phyloP scores from a whole-genome alignment of 2,113 vertebrate species.

The Ia io region DNA sequence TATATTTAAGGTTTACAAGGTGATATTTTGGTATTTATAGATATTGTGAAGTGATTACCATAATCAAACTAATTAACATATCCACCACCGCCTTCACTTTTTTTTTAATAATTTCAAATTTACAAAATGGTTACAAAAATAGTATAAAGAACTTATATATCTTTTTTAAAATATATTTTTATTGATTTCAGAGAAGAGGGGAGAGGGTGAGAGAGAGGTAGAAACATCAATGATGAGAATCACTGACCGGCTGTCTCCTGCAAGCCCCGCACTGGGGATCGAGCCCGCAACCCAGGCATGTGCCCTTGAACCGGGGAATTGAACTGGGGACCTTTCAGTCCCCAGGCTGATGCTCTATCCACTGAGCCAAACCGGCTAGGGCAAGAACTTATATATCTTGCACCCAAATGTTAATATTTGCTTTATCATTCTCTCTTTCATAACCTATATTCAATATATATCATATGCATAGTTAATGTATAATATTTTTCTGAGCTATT shows the following conservation, averaged over 20 bases:
- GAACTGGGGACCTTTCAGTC: too few species aligned
- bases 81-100: neutral
- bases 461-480: neutral
- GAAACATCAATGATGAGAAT: too few species aligned
- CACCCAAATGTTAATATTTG: slow-evolving; percentile 29
- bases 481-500: slow-evolving; percentile 36
- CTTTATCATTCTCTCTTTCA: neutral
- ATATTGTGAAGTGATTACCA: neutral
- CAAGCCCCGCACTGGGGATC: too few species aligned
- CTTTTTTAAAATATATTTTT: too few species aligned
- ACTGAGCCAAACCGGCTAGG: too few species aligned
- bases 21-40: slow-evolving; percentile 1
- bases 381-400: neutral
- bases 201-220: too few species aligned
- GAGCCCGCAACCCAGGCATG: too few species aligned
- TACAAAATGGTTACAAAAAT: neutral
- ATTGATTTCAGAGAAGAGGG: too few species aligned
- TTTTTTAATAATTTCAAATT: slow-evolving; percentile 39
- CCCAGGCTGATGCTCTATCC: too few species aligned
- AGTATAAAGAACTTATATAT: neutral
- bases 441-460: neutral
- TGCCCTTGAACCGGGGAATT: too few species aligned
- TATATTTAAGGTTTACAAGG: neutral
- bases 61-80: neutral
- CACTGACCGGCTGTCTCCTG: too few species aligned